Conservation (phyloP, 2,797 vertebrate species). For the Sciurus vulgaris region DNA sequence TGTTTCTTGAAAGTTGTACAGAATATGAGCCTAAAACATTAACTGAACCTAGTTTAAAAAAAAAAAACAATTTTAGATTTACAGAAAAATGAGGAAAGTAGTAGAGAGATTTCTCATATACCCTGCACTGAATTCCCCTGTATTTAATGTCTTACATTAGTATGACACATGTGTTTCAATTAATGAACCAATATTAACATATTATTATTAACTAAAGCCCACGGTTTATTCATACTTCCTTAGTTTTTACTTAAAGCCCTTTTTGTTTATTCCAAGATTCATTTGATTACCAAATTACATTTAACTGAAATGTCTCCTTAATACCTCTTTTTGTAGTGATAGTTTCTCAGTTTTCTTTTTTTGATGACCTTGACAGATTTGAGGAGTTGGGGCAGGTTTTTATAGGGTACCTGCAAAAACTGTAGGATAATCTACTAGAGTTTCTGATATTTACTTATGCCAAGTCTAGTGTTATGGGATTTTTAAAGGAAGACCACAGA, state of each 20-base stretch:
- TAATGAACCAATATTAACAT: too few relatives aligned
- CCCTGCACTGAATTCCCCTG: neutral
- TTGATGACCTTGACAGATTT: neutral
- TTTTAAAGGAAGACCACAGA: neutral
- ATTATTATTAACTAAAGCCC: too few relatives aligned
- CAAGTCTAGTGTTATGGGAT: neutral
- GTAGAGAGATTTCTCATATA: neutral
- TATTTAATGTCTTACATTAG: neutral
- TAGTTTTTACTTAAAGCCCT: neutral
- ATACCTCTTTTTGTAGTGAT: neutral
- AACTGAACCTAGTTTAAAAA: neutral
- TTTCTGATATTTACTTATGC: neutral
- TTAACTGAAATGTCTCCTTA: neutral
- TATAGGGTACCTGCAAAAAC: neutral
- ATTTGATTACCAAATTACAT: neutral
- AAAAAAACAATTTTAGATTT: neutral
- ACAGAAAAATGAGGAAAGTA: neutral
- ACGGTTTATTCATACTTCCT: too few relatives aligned
- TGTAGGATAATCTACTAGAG: too few relatives aligned
- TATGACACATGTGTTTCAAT: too few relatives aligned
- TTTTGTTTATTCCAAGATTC: neutral
- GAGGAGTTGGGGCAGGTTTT: neutral
- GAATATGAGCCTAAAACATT: neutral
- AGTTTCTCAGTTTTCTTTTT: neutral
- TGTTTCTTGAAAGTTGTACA: neutral